Base-by-base conservation (phyloP, 1,140 invertebrate genomes). In the Drosophila rhopaloa region DNA sequence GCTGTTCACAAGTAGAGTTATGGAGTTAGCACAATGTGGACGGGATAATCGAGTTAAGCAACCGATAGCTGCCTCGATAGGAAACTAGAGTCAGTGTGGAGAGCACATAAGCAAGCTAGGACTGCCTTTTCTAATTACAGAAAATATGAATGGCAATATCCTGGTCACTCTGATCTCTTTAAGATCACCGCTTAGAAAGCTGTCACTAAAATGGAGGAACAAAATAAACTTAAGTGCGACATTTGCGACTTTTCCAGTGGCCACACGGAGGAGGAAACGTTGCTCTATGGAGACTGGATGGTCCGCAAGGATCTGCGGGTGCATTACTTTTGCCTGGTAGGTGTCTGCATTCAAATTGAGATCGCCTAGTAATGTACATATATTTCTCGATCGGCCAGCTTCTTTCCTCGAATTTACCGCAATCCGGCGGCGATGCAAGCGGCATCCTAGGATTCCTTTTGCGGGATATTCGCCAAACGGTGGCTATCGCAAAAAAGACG, bases 271-370 rank as follows among this genome's bases (percentile, higher is more conserved):
- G 6, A 8, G 29, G 7, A 32, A 1, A 32, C 46, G 0, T 6
- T 78, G 14, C 8, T 71, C 0, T 89, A 59, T 7, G 90, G 90
- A 5, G 81, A 89, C 8, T 89, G 81, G 78, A 85, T 83, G 79
- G 44, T 41, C 0, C 72, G 61, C 7, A 66, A 67, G 11, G 41
- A 68, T 4, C 37, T 90, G 1, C 76, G 48, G 1, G 90, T 86
- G 1, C 90, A 91, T 35, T 91, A 91, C 41, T 91, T 46, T 40
- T 91, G 90, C 19, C 55, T 91, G 76, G 90, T 91, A 57, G 56
- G 62, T 44, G 32, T 13, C 2, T 10, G 5, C 9, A 32, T 29
- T 51, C 4, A 4, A 14, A 5, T 4, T 16, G 0, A 11, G 8
- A 11, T 35, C n/a, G 10, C n/a, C n/a, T 1, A 27, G n/a, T 19